phyloP scores from a whole-genome alignment of 2,113 vertebrate genomes.

The Pedetes capensis region DNA sequence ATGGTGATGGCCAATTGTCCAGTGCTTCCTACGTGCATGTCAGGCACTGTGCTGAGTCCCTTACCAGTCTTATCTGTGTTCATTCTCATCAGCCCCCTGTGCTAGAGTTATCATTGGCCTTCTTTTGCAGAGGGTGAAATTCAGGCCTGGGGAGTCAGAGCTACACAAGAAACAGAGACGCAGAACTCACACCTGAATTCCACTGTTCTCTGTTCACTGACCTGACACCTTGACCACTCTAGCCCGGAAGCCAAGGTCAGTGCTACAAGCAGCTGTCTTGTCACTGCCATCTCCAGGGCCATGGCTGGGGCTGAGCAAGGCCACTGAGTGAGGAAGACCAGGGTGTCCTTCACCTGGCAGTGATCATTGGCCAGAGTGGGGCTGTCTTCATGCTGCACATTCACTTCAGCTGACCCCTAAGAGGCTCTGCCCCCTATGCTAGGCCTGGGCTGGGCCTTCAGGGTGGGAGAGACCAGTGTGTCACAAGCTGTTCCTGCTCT shows the following conservation, averaged over 20 bases:
- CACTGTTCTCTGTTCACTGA: too few relatives aligned
- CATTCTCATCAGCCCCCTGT: background rate
- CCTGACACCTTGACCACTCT: background rate
- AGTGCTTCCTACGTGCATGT: background rate
- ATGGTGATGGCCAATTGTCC: background rate
- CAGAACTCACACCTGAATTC: too few relatives aligned
- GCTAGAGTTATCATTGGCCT: background rate
- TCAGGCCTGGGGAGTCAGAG: background rate
- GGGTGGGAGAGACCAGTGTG: background rate
- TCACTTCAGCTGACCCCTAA: background rate
- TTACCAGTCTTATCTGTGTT: background rate
- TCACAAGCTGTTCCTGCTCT: background rate
- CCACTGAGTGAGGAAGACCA: background rate
- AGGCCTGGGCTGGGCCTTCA: background rate
- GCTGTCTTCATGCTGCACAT: background rate
- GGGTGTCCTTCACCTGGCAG: background rate
- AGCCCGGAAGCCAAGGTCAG: background rate
- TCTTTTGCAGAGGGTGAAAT: background rate
- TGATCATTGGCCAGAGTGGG: background rate
- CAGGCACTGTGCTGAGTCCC: background rate
- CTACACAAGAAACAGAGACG: background rate
- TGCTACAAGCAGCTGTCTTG: background rate
- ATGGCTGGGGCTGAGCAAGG: background rate
- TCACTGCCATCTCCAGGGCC: background rate
- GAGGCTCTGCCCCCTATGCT: background rate